These are phyloP conservation scores for Psophia crepitans DNA, from an alignment of 2,113 vertebrate genomes.

Conservation along the genomic window DNA sequence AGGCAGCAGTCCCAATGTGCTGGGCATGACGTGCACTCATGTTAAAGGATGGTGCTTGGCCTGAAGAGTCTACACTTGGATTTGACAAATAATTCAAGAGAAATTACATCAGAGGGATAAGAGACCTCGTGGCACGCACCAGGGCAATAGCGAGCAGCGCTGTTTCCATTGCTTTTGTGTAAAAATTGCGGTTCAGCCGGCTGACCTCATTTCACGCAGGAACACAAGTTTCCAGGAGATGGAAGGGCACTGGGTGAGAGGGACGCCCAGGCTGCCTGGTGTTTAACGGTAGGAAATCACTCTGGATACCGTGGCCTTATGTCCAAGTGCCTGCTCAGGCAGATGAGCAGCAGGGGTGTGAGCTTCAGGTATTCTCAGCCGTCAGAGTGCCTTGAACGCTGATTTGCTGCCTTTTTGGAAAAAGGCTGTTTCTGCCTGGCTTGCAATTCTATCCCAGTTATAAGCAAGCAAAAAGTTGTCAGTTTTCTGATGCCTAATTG, in stretches of 20 bases:
- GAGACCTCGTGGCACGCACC: not conserved
- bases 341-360: not conserved
- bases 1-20: not conserved
- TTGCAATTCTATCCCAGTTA: fast-evolving
- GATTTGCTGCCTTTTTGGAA: not conserved
- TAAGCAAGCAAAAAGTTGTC: not conserved
- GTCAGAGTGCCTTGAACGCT: fast-evolving
- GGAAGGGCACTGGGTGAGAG: not conserved
- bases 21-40: not conserved
- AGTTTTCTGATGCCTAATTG: not conserved
- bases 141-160: fast-evolving
- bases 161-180: not conserved
- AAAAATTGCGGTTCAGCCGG: fast-evolving
- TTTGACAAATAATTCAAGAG: not conserved
- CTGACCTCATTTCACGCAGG: not conserved
- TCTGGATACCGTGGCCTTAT: fast-evolving
- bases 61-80: not conserved
- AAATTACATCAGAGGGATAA: not conserved
- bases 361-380: not conserved
- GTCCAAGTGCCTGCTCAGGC: not conserved
- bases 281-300: not conserved
- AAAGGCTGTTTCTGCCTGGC: not conserved
- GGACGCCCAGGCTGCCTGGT: fast-evolving
- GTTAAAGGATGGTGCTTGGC: not conserved
- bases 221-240: not conserved